Evolutionary conservation across 2,888 invertebrate species (phyloP).

Genomic region (Agriopis marginaria): DNA sequence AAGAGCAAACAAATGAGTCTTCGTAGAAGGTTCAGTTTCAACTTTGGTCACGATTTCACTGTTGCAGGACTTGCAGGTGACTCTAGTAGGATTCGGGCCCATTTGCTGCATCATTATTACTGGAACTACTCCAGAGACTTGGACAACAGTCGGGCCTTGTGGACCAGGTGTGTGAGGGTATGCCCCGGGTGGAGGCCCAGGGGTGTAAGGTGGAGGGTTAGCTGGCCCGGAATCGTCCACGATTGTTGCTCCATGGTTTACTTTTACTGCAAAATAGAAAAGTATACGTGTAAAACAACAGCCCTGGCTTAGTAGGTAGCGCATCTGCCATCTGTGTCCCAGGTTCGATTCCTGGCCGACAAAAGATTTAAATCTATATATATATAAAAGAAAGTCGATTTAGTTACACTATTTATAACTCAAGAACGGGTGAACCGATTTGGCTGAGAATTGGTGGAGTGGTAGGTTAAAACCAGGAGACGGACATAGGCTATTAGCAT

Average conservation of each 20-base stretch:
- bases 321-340: too few relatives aligned
- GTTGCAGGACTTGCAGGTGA: constrained; percentile 79
- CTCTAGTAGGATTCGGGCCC: constrained; percentile 54
- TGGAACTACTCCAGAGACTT: constrained; percentile 35
- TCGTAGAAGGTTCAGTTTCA: constrained; percentile 69
- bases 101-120: constrained; percentile 48
- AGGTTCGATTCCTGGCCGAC: too few relatives aligned
- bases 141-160: constrained; percentile 11
- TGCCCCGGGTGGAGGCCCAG: constrained; percentile 20
- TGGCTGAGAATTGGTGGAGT: too few relatives aligned
- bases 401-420: too few relatives aligned
- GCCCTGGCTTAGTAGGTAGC: too few relatives aligned
- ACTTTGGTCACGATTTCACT: constrained; percentile 73
- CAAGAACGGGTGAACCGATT: too few relatives aligned
- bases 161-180: background rate
- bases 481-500: too few relatives aligned
- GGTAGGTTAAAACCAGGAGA: too few relatives aligned
- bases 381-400: too few relatives aligned
- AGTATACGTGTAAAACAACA: too few relatives aligned
- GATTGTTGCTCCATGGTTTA: constrained; percentile 41
- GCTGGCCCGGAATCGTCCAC: constrained; percentile 6
- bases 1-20: constrained; percentile 84
- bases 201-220: constrained; percentile 36
- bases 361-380: too few relatives aligned
- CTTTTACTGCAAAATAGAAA: constrained; percentile 28